Evolutionary conservation across 2,888 invertebrate species (phyloP).

Genomic region (Rhamnusium bicolor): DNA sequence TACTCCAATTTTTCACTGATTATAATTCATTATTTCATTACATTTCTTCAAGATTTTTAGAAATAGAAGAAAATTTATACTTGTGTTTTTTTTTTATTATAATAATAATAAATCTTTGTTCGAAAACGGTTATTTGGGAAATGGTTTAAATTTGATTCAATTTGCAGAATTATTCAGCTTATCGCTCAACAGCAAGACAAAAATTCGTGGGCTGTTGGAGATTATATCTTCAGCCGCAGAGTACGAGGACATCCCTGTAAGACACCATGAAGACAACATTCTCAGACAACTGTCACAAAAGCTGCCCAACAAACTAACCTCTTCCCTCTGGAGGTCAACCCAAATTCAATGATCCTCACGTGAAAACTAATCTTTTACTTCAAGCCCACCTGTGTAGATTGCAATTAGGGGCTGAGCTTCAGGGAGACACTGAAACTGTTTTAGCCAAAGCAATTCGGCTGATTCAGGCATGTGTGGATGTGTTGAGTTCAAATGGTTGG

Average conservation of each 20-base stretch:
- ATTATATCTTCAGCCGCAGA: conserved; percentile 98
- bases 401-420: conserved; percentile 95
- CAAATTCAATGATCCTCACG: conserved; percentile 96
- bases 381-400: conserved; percentile 96
- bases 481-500: conserved; percentile 97
- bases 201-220: conserved; percentile 96
- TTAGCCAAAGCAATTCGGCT: conserved; percentile 88
- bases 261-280: conserved; percentile 95
- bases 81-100: too few species aligned
- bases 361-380: conserved; percentile 95
- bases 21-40: too few species aligned
- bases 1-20: too few species aligned
- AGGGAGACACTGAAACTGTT: conserved; percentile 94
- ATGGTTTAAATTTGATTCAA: conserved; percentile 22
- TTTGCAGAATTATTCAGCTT: conserved; percentile 95
- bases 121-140: not conserved
- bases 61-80: too few species aligned
- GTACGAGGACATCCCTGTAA: conserved; percentile 93
- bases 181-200: conserved; percentile 97
- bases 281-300: conserved; percentile 76
- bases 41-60: too few species aligned
- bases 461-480: conserved; percentile 96
- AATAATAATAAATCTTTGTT: too few species aligned
- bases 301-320: conserved; percentile 77
- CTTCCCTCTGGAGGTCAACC: conserved; percentile 76